These are phyloP conservation scores for Dendropsophus ebraccatus DNA, from an alignment of 2,113 vertebrate genomes.

Conservation along the genomic window DNA sequence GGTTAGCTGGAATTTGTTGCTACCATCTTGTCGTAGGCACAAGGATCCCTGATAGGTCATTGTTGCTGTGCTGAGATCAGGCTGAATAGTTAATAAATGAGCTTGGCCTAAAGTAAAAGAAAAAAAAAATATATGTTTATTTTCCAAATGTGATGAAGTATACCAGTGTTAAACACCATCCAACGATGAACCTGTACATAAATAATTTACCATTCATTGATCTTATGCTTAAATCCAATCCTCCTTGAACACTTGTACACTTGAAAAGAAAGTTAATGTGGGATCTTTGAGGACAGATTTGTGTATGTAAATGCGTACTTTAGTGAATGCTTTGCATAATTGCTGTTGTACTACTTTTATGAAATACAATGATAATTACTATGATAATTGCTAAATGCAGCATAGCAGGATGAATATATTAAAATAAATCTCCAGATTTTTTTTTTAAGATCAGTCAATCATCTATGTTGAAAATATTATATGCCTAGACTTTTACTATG, in stretches of 20 bases:
- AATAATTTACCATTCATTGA: constrained; percentile 1
- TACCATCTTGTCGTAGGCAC: constrained; percentile 85
- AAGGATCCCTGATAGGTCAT: constrained; percentile 96
- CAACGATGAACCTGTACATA: background rate
- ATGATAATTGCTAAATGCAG: background rate
- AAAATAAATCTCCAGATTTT: background rate
- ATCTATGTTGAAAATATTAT: background rate
- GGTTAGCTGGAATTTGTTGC: constrained; percentile 89
- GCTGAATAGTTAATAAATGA: constrained; percentile 97
- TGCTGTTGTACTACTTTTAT: constrained; percentile 50
- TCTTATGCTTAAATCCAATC: background rate
- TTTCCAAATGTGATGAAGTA: background rate
- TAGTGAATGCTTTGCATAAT: constrained; percentile 48
- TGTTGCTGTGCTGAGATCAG: constrained; percentile 93
- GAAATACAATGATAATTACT: constrained; percentile 26
- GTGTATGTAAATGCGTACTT: constrained; percentile 1
- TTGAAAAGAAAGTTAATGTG: constrained; percentile 2
- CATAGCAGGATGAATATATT: constrained; percentile 6
- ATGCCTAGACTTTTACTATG: background rate
- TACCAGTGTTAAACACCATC: background rate
- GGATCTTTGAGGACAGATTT: constrained; percentile 9
- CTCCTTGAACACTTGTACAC: background rate
- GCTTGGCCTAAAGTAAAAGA: constrained; percentile 85
- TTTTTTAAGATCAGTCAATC: background rate
- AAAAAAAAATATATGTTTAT: constrained; percentile 58